Percentiles rank a stretch among this genome's conserved stretches.
phyloP scores from a whole-genome alignment of 2,113 vertebrate species.

The Petrocephalus microphthalmus region DNA sequence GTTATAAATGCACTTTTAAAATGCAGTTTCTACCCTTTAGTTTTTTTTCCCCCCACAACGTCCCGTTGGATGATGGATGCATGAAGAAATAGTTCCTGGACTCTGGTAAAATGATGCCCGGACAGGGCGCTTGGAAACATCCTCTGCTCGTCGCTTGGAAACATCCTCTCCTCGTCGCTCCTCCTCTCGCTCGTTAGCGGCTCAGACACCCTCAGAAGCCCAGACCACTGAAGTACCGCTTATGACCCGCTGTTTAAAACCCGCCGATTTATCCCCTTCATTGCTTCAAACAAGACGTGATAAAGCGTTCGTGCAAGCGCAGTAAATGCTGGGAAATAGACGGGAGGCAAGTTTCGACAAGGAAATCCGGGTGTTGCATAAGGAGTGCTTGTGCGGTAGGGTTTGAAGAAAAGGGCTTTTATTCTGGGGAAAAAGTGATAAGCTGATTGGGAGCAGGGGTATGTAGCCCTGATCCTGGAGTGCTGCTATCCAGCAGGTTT shows the following conservation, averaged over 20 bases:
- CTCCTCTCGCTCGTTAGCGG: not conserved
- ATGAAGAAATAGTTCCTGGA: not conserved
- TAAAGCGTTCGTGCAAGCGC: not conserved
- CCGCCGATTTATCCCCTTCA: not conserved
- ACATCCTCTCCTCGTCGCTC: too few species aligned
- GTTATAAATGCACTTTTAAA: not conserved
- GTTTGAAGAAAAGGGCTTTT: not conserved
- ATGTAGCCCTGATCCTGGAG: not conserved
- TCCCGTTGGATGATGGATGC: not conserved
- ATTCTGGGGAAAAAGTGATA: not conserved
- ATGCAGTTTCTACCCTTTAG: not conserved
- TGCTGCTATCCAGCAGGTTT: not conserved
- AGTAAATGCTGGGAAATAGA: not conserved
- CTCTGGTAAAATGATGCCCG: not conserved
- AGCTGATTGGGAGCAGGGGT: not conserved
- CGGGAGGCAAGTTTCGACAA: not conserved
- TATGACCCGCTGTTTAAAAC: not conserved
- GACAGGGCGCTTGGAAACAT: not conserved
- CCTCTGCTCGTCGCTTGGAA: not conserved
- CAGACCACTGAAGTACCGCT: not conserved
- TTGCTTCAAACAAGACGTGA: not conserved
- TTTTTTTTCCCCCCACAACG: not conserved
- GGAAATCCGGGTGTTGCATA: not conserved
- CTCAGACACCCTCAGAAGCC: not conserved
- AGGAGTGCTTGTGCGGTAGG: not conserved